Base-by-base conservation (phyloP, 2,113 vertebrate species). In the Rafetus swinhoei region DNA sequence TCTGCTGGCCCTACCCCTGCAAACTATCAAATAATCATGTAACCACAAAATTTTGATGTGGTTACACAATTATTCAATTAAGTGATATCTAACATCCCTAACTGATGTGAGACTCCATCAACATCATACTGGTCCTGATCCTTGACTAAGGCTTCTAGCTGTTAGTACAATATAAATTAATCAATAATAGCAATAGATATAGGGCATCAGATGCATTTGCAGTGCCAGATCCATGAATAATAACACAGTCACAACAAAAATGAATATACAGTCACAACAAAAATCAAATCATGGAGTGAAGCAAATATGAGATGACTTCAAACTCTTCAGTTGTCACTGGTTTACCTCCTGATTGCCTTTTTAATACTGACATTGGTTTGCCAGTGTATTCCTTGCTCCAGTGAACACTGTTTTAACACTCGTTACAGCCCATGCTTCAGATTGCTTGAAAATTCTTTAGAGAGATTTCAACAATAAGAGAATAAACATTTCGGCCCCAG, bases 401-500 rank as follows among this genome's bases (percentile, higher is more conserved):
- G 57, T 57, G 86, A 93, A 86, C 2, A 79, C 5, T 55, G 21
- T 86, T 92, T 86, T 57, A 92, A n/a, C 45, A 92, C 74, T 60
- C 92, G 29, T 32, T 94, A 45, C 54, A 15, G 84, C 76, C 82
- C 82, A 54, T 56, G 27, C 7, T 88, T 90, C 93, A 90, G 86
- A 81, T 21, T 45, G 85, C 54, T 86, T 69, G 50, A 76, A 60
- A 76, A 88, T n/a, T 18, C 84, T 69, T 69, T 32, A 91, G 18
- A 87, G 79, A 79, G 3, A 19, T 91, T 87, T 96, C 65, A 86
- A 69, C 0, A 0, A 85, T 79, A 92, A 88, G 80, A 92, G 50
- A 94, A 91, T 80, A 95, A 96, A 91, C 87, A 94, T n/a, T 84
- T 91, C 79, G 76, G 82, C 92, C 76, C 29, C 57, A 65, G 54